Evolutionary conservation across 2,888 invertebrate genomes (phyloP).

Genomic region (Aphodius granarius): DNA sequence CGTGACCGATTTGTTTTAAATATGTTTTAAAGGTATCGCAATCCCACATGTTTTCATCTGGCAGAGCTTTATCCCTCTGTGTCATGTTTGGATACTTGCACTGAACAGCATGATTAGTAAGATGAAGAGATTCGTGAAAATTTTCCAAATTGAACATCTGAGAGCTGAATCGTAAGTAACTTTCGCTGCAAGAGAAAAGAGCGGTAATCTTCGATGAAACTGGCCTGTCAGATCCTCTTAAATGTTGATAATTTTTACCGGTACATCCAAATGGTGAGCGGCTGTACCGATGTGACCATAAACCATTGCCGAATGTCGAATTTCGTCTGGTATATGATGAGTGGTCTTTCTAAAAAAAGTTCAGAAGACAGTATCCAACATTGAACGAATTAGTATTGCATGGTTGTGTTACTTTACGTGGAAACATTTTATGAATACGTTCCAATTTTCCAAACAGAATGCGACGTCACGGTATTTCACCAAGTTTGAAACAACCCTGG

Average conservation of each 20-base stretch:
- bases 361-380: conserved; percentile 19
- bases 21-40: conserved; percentile 73
- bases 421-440: too few relatives aligned
- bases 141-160: conserved; percentile 84
- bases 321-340: conserved; percentile 87
- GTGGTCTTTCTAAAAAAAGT: conserved; percentile 73
- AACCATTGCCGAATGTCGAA: conserved; percentile 97
- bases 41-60: conserved; percentile 96
- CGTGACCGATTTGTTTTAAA: conserved; percentile 70
- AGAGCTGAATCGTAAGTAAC: conserved; percentile 90
- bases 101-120: conserved; percentile 93
- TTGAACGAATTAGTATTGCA: neutral
- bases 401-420: too few relatives aligned
- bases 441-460: too few relatives aligned
- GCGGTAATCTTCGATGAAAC: neutral
- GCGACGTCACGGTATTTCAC: too few relatives aligned
- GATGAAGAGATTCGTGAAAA: conserved; percentile 89
- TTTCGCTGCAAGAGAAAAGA: conserved; percentile 63
- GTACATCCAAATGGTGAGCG: conserved; percentile 91
- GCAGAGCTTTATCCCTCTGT: conserved; percentile 74
- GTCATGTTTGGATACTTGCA: conserved; percentile 75
- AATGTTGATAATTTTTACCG: conserved; percentile 58
- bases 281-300: conserved; percentile 86
- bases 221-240: neutral
- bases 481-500: too few relatives aligned